Base-by-base conservation (phyloP, 2,113 vertebrate species). In the Poecile atricapillus region DNA sequence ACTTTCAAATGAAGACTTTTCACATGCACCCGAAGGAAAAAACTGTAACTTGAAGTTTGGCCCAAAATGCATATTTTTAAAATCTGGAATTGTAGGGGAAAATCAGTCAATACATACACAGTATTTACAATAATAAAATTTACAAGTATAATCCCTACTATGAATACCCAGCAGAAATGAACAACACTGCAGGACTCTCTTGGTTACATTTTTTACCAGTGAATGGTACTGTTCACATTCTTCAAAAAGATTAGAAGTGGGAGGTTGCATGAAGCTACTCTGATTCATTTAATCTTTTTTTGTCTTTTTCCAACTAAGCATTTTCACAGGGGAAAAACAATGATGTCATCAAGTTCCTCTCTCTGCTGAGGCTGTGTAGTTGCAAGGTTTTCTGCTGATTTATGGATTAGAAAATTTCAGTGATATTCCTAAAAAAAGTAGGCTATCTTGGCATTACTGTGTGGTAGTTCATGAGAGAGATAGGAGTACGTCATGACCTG, bases 281-380 rank as follows among this genome's bases (percentile, higher is more conserved):
- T 87, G 91, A 95, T 90, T 95, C 55, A 87, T 62, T 79, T 84
- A 37, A 79, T 76, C 67, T 88, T 89, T 83, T 94, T 94, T 65
- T 87, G 41, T 79, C 89, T 76, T 93, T 89, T 96, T 87, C 89
- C 87, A 93, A 20, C 78, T 86, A 90, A 85, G 90, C 86, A 83
- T 91, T 94, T 95, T 95, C 87, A 93, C 23, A 65, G 58, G 74
- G 83, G 63, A 75, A 96, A 87, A 94, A 21, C 65, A 94, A 71
- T 46, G 28, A 89, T 30, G 43, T 89, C 94, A 94, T 65, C 67
- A 85, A 91, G 70, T 76, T 91, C 63, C 30, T 19, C 55, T 55
- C 81, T 79, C 67, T 80, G 64, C 71, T 65, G 55, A 91, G 78
- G 68, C 67, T 15, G 53, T 35, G 41, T 16, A 77, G 65, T 58